A percentile compares a stretch with the other conserved stretches of the same genome.
phyloP scores from a whole-genome alignment of 1,140 invertebrate genomes.

The Aphelenchoides fujianensis region DNA sequence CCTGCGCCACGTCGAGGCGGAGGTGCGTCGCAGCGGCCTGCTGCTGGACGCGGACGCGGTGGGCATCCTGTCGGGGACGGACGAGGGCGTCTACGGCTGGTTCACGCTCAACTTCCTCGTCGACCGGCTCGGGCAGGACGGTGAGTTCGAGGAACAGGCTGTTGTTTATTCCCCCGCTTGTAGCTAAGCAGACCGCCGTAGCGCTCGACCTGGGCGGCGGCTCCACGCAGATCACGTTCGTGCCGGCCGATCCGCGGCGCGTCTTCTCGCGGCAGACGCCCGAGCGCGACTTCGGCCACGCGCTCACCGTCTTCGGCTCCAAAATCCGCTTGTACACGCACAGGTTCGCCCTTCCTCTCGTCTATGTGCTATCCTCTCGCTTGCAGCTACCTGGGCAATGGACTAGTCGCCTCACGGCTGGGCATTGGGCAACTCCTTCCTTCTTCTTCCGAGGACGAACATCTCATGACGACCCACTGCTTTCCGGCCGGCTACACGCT shows the following conservation, averaged over 20 bases:
- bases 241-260: constrained; percentile 67
- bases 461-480: constrained; percentile 49
- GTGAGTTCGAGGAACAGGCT: constrained; percentile 17
- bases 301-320: constrained; percentile 71
- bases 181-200: constrained; percentile 68
- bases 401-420: constrained; percentile 80
- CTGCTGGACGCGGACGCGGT: constrained; percentile 73
- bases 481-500: constrained; percentile 46
- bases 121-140: constrained; percentile 32
- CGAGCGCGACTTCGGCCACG: constrained; percentile 66
- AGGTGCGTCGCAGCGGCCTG: constrained; percentile 74
- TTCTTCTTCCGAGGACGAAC: not conserved
- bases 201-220: constrained; percentile 89
- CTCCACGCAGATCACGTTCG: constrained; percentile 85
- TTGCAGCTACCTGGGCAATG: constrained; percentile 81
- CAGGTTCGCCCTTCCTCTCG: no score
- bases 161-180: not conserved
- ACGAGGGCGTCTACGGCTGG: constrained; percentile 71
- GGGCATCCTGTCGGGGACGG: constrained; percentile 84
- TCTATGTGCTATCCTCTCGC: no score
- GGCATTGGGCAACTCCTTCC: constrained; percentile 61
- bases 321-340: constrained; percentile 75
- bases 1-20: constrained; percentile 67
- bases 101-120: constrained; percentile 60
- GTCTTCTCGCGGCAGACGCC: constrained; percentile 54